Percentiles rank a stretch among this genome's conserved stretches.
phyloP scores from a whole-genome alignment of 2,113 vertebrate genomes.

The Scomber japonicus region DNA sequence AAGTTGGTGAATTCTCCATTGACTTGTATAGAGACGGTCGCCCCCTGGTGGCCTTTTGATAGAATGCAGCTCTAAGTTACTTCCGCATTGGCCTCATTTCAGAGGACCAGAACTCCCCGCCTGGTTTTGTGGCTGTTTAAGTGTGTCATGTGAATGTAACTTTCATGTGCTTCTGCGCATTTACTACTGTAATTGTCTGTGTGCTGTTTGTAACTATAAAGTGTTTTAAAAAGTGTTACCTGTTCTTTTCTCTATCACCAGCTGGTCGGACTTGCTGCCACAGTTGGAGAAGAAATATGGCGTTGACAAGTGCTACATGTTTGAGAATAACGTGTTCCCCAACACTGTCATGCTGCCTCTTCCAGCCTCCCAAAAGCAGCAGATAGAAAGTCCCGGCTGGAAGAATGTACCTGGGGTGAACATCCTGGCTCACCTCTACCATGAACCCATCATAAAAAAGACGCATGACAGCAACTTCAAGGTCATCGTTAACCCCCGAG shows the following conservation, averaged over 20 bases:
- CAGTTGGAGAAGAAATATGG: slow-evolving; percentile 69
- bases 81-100: too few species aligned
- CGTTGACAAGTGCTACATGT: slow-evolving; percentile 65
- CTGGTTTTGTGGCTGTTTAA: too few species aligned
- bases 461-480: slow-evolving; percentile 23
- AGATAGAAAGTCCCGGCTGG: slow-evolving; percentile 53
- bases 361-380: neutral
- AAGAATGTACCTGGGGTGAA: slow-evolving; percentile 70
- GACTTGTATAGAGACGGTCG: too few species aligned
- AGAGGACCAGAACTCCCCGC: too few species aligned
- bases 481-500: slow-evolving; percentile 71
- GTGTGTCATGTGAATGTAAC: too few species aligned
- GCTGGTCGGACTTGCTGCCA: slow-evolving; percentile 79
- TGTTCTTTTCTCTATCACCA: neutral
- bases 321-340: slow-evolving; percentile 83
- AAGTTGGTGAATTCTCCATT: too few species aligned
- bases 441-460: neutral
- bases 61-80: too few species aligned
- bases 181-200: neutral
- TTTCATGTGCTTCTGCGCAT: neutral
- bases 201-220: neutral
- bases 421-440: slow-evolving; percentile 79
- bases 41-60: too few species aligned
- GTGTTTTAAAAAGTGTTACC: neutral
- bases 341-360: rapidly evolving